phyloP scores from a whole-genome alignment of 2,113 vertebrate genomes.

The Phaetusa simplex region DNA sequence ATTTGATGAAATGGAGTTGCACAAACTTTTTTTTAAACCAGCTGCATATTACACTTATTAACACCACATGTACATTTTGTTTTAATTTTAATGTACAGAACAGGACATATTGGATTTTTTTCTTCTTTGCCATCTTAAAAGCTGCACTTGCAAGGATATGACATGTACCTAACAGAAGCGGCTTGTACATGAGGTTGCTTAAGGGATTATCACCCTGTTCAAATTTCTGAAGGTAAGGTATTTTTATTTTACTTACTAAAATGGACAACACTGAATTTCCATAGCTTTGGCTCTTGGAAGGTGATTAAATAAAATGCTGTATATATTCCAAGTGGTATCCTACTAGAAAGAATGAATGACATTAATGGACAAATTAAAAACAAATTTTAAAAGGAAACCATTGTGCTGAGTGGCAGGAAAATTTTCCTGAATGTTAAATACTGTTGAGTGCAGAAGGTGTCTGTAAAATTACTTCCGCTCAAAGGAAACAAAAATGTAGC shows the following conservation, averaged over 20 bases:
- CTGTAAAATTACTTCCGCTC: conserved; percentile 58
- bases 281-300: conserved; percentile 81
- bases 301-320: conserved; percentile 75
- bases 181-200: conserved; percentile 67
- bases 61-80: conserved; percentile 78
- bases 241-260: conserved; percentile 74
- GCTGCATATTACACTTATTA: conserved; percentile 83
- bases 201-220: conserved; percentile 68
- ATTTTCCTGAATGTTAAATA: conserved; percentile 73
- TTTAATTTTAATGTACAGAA: conserved; percentile 78
- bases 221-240: conserved; percentile 67
- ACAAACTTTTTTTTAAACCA: conserved; percentile 78
- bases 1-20: conserved; percentile 86
- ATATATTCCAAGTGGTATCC: conserved; percentile 74
- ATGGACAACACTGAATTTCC: conserved; percentile 78
- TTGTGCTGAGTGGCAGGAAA: conserved; percentile 80
- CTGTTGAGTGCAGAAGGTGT: conserved; percentile 65
- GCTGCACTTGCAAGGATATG: conserved; percentile 72
- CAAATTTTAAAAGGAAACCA: conserved; percentile 39
- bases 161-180: conserved; percentile 72
- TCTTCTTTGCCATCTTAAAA: conserved; percentile 69
- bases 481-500: background rate
- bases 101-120: conserved; percentile 63
- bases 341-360: conserved; percentile 76
- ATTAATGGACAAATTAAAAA: conserved; percentile 71